Evolutionary conservation across 2,797 vertebrate genomes (phyloP).

Genomic region (Sebastes steindachneri): DNA sequence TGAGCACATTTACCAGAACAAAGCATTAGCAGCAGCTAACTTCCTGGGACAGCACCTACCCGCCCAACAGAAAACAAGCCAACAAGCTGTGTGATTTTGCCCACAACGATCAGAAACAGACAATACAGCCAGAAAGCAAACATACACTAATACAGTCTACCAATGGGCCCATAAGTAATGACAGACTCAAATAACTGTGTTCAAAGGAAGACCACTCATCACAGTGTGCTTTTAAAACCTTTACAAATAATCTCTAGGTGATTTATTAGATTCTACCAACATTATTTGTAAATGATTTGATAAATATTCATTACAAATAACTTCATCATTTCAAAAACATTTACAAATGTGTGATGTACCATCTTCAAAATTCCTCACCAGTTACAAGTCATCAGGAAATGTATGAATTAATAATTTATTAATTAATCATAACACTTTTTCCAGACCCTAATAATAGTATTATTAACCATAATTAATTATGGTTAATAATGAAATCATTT

Average conservation of each 20-base stretch:
- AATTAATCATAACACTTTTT: background rate
- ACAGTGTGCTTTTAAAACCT: background rate
- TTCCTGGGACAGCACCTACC: background rate
- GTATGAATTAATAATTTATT: background rate
- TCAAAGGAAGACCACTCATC: background rate
- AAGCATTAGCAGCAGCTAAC: background rate
- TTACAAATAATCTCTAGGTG: background rate
- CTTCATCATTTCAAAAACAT: background rate
- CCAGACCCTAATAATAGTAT: background rate
- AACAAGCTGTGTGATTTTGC: background rate
- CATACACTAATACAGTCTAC: background rate
- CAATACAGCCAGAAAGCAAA: background rate
- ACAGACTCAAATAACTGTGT: background rate
- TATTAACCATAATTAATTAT: too few relatives aligned
- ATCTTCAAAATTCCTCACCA: background rate
- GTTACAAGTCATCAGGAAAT: background rate
- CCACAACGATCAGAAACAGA: background rate
- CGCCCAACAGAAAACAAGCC: background rate
- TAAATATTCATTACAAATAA: background rate
- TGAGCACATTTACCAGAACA: background rate
- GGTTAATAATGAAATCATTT: background rate
- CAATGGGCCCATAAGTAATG: background rate
- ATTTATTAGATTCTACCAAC: background rate
- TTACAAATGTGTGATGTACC: background rate
- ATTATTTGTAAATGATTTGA: background rate